These are phyloP conservation scores for Chrysomallon squamiferum DNA, from an alignment of 1,140 invertebrate species.

Conservation along the genomic window DNA sequence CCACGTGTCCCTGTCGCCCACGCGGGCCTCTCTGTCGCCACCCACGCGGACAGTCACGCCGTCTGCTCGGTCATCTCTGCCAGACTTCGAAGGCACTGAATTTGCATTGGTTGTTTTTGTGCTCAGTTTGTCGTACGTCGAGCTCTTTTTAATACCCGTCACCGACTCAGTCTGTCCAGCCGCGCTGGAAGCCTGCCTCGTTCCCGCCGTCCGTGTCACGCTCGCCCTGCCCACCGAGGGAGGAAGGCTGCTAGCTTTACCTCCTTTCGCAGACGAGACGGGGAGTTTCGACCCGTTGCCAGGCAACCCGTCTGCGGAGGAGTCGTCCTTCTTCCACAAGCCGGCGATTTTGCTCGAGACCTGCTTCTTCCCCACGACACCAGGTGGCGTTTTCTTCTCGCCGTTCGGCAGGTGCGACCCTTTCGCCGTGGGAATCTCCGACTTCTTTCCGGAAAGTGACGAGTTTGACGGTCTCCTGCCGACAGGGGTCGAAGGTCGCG, in stretches of 20 bases:
- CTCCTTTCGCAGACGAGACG: constrained; percentile 9
- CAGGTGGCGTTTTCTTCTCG: constrained; percentile 11
- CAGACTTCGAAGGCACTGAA: background rate
- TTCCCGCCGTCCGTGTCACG: background rate
- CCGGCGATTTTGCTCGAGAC: constrained; percentile 86
- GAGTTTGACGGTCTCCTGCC: constrained; percentile 17
- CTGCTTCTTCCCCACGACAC: constrained; percentile 66
- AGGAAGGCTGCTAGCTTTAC: constrained; percentile 1
- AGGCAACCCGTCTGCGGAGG: background rate
- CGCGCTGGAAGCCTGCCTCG: background rate
- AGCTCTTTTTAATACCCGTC: constrained; percentile 34
- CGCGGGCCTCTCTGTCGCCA: background rate
- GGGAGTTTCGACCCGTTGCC: constrained; percentile 33
- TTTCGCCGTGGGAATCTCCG: background rate
- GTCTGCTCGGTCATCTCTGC: background rate
- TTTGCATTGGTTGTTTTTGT: constrained; percentile 8
- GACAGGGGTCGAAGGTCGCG: constrained; percentile 46
- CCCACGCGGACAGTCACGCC: background rate
- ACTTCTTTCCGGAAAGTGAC: background rate
- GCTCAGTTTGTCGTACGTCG: constrained; percentile 51
- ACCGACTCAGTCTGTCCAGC: constrained; percentile 2
- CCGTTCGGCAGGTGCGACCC: constrained; percentile 3
- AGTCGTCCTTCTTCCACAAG: constrained; percentile 60
- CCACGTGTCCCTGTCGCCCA: background rate
- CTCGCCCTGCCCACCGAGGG: background rate